These are phyloP conservation scores for Flexamia atlantica DNA, from an alignment of 2,888 invertebrate genomes.

Conservation along the genomic window DNA sequence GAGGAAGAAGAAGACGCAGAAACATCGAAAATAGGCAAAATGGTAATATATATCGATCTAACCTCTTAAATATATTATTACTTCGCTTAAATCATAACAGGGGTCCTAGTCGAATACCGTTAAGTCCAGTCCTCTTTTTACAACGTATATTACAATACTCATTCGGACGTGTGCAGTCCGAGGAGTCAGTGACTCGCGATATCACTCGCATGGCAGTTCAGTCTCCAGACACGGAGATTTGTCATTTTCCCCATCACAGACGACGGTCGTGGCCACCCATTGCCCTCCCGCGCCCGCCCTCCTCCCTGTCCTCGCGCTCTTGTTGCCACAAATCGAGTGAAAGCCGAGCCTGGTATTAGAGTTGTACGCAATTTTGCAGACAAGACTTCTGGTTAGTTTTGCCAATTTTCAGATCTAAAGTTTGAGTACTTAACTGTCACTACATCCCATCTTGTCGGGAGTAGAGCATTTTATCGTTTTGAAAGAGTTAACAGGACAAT, in stretches of 20 bases:
- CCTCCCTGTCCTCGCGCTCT: neutral
- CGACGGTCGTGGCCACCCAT: constrained; percentile 36
- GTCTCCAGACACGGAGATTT: neutral
- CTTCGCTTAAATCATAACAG: constrained; percentile 54
- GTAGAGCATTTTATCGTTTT: too few relatives aligned
- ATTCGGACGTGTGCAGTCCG: neutral
- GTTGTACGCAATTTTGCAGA: too few relatives aligned
- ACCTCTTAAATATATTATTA: constrained; percentile 44
- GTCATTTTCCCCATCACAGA: constrained; percentile 33
- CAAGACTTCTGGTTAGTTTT: too few relatives aligned
- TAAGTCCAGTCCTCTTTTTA: constrained; percentile 58
- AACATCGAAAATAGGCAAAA: constrained; percentile 57
- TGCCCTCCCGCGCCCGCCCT: constrained; percentile 16
- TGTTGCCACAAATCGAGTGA: too few relatives aligned
- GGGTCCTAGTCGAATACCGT: constrained; percentile 58
- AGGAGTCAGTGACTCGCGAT: constrained; percentile 21
- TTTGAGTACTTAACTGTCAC: too few relatives aligned
- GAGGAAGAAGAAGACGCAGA: constrained; percentile 30
- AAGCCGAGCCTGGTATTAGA: too few relatives aligned
- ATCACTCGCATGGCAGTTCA: constrained; percentile 54
- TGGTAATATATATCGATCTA: constrained; percentile 52
- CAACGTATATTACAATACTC: constrained; percentile 46
- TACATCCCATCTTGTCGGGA: too few relatives aligned
- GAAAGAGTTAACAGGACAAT: neutral
- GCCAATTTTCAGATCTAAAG: neutral